A percentile compares a stretch with the other conserved stretches of the same genome.
Conservation (phyloP, 2,797 vertebrate genomes). For the Poeciliopsis gracilis region DNA sequence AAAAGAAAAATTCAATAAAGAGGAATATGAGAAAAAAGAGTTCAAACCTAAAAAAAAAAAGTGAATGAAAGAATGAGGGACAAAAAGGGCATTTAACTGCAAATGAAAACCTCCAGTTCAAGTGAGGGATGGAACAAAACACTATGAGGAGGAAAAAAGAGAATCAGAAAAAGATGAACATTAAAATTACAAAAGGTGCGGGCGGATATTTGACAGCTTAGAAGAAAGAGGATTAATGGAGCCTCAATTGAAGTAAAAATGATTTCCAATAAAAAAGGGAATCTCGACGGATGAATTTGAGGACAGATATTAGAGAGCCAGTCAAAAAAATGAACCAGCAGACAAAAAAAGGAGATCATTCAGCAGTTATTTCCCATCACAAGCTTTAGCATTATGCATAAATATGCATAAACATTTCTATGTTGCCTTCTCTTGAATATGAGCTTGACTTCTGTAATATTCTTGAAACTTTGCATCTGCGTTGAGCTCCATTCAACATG, state of each 20-base stretch:
- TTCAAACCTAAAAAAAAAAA: neutral
- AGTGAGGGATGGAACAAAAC: neutral
- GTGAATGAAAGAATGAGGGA: neutral
- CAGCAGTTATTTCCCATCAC: neutral
- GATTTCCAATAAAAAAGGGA: neutral
- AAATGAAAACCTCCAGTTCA: neutral
- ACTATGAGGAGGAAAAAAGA: neutral
- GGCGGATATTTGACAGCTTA: neutral
- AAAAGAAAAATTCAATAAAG: conserved; percentile 2
- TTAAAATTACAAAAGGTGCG: neutral
- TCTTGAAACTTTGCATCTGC: neutral
- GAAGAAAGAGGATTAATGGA: neutral
- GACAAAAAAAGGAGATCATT: neutral
- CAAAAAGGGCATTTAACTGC: neutral
- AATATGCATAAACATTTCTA: neutral
- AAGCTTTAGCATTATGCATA: neutral
- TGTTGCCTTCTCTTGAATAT: neutral
- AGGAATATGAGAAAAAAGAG: conserved; percentile 3
- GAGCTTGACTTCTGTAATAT: neutral
- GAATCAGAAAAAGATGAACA: neutral
- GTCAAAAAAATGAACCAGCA: neutral
- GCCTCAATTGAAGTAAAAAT: neutral
- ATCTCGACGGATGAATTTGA: neutral
- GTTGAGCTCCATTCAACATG: neutral
- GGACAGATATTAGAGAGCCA: neutral